These are phyloP conservation scores for Julus scanicus DNA, from an alignment of 2,888 invertebrate genomes.

Conservation along the genomic window DNA sequence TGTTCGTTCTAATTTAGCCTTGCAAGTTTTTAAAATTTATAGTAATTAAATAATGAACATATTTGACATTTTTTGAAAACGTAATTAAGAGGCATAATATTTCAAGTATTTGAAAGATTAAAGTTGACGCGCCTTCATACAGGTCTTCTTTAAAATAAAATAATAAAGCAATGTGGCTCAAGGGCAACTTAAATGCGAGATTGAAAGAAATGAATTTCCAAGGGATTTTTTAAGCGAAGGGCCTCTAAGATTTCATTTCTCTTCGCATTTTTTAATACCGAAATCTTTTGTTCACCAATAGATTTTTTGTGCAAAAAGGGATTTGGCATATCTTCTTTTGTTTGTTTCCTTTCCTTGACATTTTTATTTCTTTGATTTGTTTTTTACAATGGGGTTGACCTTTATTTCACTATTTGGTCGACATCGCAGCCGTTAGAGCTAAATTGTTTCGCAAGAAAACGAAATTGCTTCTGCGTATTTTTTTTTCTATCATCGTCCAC, in stretches of 20 bases:
- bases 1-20: too few species aligned
- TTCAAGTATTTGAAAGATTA: not conserved
- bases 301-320: not conserved
- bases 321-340: not conserved
- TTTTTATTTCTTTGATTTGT: slow-evolving; percentile 12
- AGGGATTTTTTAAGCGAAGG: not conserved
- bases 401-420: slow-evolving; percentile 18
- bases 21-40: too few species aligned
- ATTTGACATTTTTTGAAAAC: too few species aligned
- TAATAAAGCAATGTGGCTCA: not conserved
- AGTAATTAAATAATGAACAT: too few species aligned
- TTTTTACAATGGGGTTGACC: slow-evolving; percentile 28
- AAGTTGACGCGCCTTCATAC: not conserved
- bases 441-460: slow-evolving; percentile 30
- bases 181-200: not conserved
- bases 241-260: not conserved
- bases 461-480: slow-evolving; percentile 2
- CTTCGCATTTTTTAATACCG: not conserved
- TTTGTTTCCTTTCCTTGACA: slow-evolving; percentile 28
- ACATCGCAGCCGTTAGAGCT: slow-evolving; percentile 25
- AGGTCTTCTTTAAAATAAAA: slow-evolving; percentile 14
- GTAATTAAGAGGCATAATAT: too few species aligned
- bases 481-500: slow-evolving; percentile 28
- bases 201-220: slow-evolving; percentile 23
- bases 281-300: not conserved